A percentile compares a stretch with the other conserved stretches of the same genome.
Evolutionary conservation across 2,113 vertebrate genomes (phyloP).

Genomic region (Prinia subflava): DNA sequence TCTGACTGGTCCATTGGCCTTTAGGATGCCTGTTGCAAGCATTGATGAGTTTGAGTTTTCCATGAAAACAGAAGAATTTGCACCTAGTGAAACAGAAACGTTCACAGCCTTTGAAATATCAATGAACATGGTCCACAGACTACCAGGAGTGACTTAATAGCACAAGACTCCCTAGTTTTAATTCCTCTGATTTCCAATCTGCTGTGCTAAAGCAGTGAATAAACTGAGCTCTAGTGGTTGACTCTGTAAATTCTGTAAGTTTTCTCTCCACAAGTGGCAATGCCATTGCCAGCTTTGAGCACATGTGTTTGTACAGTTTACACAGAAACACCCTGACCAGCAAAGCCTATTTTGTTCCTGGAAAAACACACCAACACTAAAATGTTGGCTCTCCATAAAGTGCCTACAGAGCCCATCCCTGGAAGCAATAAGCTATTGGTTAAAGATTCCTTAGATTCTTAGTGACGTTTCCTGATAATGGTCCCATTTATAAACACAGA

Average conservation of each 20-base stretch:
- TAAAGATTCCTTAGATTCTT: conserved; percentile 25
- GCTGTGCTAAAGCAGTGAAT: neutral
- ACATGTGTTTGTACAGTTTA: neutral
- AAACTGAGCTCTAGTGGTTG: neutral
- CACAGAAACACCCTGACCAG: neutral
- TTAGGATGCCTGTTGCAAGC: neutral
- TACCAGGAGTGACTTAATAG: neutral
- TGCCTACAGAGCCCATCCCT: neutral
- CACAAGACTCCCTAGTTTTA: neutral
- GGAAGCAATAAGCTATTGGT: neutral
- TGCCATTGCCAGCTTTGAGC: neutral
- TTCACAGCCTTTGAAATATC: neutral
- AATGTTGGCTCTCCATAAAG: neutral
- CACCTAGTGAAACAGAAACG: neutral
- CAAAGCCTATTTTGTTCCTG: neutral
- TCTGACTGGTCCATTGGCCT: neutral
- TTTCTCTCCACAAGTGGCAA: neutral
- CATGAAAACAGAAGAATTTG: neutral
- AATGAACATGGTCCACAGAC: neutral
- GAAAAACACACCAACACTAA: neutral
- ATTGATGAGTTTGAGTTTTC: neutral
- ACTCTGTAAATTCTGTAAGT: neutral
- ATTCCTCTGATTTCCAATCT: neutral
- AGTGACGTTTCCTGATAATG: conserved; percentile 16
- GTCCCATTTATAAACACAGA: conserved; percentile 4